Percentiles rank a stretch among this genome's conserved stretches.
These are phyloP conservation scores for Tinamus guttatus DNA, from an alignment of 2,113 vertebrate genomes.

Conservation along the genomic window DNA sequence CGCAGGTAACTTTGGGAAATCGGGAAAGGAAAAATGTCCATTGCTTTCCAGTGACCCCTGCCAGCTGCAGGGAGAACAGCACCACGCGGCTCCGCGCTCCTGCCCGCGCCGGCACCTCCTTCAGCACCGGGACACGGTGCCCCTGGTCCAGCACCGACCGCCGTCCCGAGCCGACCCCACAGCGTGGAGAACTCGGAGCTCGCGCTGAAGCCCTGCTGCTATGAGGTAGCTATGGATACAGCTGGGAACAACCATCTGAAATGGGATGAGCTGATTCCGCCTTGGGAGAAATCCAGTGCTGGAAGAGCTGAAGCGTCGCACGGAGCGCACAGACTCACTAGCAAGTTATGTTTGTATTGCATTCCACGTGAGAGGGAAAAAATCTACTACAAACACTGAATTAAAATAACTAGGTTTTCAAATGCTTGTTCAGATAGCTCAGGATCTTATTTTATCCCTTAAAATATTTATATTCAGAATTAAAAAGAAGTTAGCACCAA, in stretches of 20 bases:
- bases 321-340: not conserved
- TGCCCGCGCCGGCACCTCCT: too few species aligned
- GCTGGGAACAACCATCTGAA: not conserved
- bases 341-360: not conserved
- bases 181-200: not conserved
- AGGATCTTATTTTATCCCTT: not conserved
- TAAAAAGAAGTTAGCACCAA: not conserved
- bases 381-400: not conserved
- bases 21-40: not conserved
- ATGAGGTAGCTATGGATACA: not conserved
- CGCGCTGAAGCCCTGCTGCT: not conserved
- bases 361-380: not conserved
- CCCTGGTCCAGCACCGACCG: too few species aligned
- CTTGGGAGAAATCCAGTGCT: not conserved
- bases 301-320: not conserved
- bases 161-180: not conserved
- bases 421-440: slow-evolving; percentile 46
- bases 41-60: slow-evolving; percentile 63
- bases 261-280: not conserved
- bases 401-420: not conserved
- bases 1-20: not conserved
- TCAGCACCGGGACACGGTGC: too few species aligned
- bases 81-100: not conserved
- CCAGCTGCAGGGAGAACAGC: slow-evolving; percentile 56
- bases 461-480: not conserved